A percentile compares a stretch with the other conserved stretches of the same genome.
Evolutionary conservation across 37 sponge, comb jelly and placozoan genomes (phyloP).

Genomic region (Corticium candelabrum): DNA sequence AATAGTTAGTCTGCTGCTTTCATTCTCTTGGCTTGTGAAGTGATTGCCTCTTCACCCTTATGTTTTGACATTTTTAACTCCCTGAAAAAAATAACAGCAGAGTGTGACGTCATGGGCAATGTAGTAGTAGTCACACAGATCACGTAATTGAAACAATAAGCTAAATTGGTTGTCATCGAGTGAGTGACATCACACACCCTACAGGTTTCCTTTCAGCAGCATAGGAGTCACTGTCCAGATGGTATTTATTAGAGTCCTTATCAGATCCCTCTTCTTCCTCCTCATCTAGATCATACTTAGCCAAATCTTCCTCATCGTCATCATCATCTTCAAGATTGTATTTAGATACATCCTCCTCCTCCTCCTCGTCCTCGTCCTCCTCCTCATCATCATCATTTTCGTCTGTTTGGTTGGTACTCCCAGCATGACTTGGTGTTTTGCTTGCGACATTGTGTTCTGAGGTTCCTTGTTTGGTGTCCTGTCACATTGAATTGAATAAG

Average conservation of each 20-base stretch:
- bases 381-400: background rate
- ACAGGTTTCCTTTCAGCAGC: conserved; percentile 36
- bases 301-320: conserved; percentile 26
- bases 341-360: conserved; percentile 16
- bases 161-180: no score
- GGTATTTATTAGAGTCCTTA: background rate
- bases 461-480: no score
- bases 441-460: background rate
- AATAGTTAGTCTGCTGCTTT: no score
- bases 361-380: conserved; percentile 24
- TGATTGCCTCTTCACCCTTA: no score
- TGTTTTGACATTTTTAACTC: no score
- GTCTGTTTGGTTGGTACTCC: background rate
- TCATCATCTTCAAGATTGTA: conserved; percentile 21
- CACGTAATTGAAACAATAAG: no score
- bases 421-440: background rate
- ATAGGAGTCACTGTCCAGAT: background rate
- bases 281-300: conserved; percentile 20
- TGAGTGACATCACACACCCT: no score
- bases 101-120: no score
- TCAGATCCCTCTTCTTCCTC: conserved; percentile 10
- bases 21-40: no score
- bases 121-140: no score
- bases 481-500: no score
- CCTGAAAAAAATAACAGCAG: no score